Evolutionary conservation across 1,140 invertebrate genomes (phyloP).

Genomic region (Drepana arcuata): DNA sequence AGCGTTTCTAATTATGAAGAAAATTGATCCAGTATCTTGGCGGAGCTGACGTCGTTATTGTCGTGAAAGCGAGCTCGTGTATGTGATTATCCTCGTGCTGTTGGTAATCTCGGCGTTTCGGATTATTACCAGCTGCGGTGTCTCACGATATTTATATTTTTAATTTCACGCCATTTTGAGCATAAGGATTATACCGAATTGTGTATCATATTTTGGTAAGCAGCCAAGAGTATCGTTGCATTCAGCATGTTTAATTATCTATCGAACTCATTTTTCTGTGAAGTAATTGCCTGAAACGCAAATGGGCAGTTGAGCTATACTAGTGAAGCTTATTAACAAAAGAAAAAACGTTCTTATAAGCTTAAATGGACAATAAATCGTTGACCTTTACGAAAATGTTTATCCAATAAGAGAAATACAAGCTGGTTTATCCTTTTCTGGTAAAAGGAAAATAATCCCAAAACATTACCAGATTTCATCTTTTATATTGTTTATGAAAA

Average conservation of each 20-base stretch:
- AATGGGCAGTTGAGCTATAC: neutral
- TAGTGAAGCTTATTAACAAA: too few relatives aligned
- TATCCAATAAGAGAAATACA: too few relatives aligned
- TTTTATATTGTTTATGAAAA: too few relatives aligned
- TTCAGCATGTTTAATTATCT: conserved; percentile 4
- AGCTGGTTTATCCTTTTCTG: too few relatives aligned
- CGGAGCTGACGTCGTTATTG: conserved; percentile 13
- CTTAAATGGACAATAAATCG: too few relatives aligned
- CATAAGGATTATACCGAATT: conserved; percentile 22
- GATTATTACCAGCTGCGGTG: conserved; percentile 26
- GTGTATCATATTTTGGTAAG: conserved; percentile 20
- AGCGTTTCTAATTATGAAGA: too few relatives aligned
- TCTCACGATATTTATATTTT: conserved; percentile 44
- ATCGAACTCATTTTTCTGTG: conserved; percentile 1
- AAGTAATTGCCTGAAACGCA: neutral
- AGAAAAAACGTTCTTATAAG: too few relatives aligned
- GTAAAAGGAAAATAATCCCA: too few relatives aligned
- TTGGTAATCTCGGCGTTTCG: conserved; percentile 7
- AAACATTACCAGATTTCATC: too few relatives aligned
- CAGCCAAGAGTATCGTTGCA: conserved; percentile 15
- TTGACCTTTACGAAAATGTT: too few relatives aligned
- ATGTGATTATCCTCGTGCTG: conserved; percentile 21
- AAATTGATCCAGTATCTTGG: too few relatives aligned
- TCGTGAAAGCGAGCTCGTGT: conserved; percentile 8
- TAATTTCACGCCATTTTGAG: conserved; percentile 33